phyloP scores from a whole-genome alignment of 1,140 invertebrate genomes.

The Zaprionus ghesquierei region DNA sequence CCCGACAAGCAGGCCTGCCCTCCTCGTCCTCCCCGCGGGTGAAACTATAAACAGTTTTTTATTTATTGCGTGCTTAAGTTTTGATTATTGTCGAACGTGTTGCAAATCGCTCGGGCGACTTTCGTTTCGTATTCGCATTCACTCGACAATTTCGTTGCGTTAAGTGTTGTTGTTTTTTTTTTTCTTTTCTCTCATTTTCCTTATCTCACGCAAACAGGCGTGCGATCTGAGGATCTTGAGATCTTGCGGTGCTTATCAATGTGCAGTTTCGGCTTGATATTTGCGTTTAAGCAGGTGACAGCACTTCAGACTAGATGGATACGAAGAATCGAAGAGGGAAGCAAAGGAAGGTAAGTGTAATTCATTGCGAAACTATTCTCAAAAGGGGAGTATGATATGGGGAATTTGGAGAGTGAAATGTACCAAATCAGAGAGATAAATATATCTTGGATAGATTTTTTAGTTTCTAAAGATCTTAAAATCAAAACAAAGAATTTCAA shows the following conservation, averaged over 20 bases:
- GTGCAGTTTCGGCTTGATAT: neutral
- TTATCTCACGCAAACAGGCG: neutral
- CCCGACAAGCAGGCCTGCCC: neutral
- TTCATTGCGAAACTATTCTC: neutral
- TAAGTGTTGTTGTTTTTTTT: neutral
- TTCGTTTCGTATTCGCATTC: constrained; percentile 29
- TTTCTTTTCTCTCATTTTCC: constrained; percentile 1
- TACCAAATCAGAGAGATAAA: too few species aligned
- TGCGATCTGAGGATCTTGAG: neutral
- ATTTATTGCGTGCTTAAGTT: constrained; percentile 43
- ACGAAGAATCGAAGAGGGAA: neutral
- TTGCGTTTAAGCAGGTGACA: neutral
- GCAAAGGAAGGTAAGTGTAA: neutral
- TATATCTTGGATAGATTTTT: too few species aligned
- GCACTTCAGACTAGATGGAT: neutral
- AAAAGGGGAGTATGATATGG: too few species aligned
- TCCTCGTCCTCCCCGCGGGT: neutral
- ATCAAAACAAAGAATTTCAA: too few species aligned
- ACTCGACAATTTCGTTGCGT: constrained; percentile 8
- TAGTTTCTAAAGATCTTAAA: too few species aligned
- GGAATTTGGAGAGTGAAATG: too few species aligned
- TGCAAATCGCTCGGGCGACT: constrained; percentile 42
- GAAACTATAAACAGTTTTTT: constrained; percentile 38
- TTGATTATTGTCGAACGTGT: constrained; percentile 44
- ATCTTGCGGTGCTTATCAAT: neutral